Base-by-base conservation (phyloP, 2,888 invertebrate genomes). In the Caenorhabditis uteleia region DNA sequence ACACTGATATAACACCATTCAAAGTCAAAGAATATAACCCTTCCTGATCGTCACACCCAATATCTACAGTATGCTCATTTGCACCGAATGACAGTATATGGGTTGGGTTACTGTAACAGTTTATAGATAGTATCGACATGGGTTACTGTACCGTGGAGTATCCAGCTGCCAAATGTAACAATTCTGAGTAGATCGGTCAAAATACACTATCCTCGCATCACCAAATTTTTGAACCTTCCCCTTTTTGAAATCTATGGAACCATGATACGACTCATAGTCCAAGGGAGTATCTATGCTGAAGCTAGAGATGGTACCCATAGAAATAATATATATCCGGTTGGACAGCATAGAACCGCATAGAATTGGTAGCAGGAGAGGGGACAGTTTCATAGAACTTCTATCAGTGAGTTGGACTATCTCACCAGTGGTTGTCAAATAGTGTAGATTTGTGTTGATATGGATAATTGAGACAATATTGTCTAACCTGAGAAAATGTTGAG, bases 1-100 rank as follows among this genome's bases (percentile, higher is more conserved):
- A 75, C 16, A 67, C 56, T 2, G 75, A 74, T 3, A 75, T 45
- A 21, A 68, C 59, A 29, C 75, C 75, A 26, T 59, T 62, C 18
- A 56, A 58, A 0, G 75, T 74, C 23, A 75, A 33, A 3, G 68
- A 64, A 45, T 66, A 74, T 26, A 75, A 27, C 16, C 25, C 12
- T 14, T 40, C 29, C 7, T 29, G 18, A 27, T 51, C 47, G 20
- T 51, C 54, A 33, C 45, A 45, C 1, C 56, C 45, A 38, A 70
- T 42, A 29, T 70, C 69, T 4, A 70, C 66, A 7, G 66, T 70
- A 31, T 59, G 55, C 36, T 70, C 69, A 12, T 40, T 33, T 6
- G 55, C 21, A 0, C 56, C 42, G 42, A 70, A 70, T 18, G 29
- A 31, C 12, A 70, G 43, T n/a, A 43, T n/a, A 27, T 70, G 66